Conservation (phyloP, 2,797 vertebrate genomes). For the Picus viridis region DNA sequence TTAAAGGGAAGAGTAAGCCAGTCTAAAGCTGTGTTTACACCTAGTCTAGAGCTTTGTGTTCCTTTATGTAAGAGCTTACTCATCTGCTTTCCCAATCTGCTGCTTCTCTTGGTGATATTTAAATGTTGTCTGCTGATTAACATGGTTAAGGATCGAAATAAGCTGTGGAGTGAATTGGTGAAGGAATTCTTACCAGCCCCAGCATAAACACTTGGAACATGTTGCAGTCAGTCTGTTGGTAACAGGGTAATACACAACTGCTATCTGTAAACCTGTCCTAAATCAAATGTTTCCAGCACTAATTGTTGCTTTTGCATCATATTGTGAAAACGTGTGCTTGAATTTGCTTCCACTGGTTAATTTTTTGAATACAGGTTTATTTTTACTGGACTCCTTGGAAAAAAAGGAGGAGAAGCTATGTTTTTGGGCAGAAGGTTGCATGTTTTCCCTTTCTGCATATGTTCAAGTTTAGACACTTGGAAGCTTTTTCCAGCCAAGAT, state of each 20-base stretch:
- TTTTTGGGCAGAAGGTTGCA: neutral
- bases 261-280: neutral
- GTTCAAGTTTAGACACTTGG: neutral
- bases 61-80: neutral
- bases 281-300: neutral
- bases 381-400: conserved; percentile 5
- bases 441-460: conserved; percentile 11
- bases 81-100: neutral
- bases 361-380: neutral
- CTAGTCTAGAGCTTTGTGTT: neutral
- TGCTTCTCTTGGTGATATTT: neutral
- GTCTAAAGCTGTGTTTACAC: neutral
- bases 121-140: too few relatives aligned
- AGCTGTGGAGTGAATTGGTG: neutral
- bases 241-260: neutral
- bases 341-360: neutral
- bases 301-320: neutral
- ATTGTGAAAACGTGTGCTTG: neutral
- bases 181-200: neutral
- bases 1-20: neutral
- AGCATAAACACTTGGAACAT: neutral
- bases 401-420: neutral
- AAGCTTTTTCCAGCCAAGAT: conserved; percentile 8
- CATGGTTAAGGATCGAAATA: neutral
- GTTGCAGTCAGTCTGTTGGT: neutral